Base-by-base conservation (phyloP, 2,797 vertebrate genomes). In the Pseudopleuronectes americanus region DNA sequence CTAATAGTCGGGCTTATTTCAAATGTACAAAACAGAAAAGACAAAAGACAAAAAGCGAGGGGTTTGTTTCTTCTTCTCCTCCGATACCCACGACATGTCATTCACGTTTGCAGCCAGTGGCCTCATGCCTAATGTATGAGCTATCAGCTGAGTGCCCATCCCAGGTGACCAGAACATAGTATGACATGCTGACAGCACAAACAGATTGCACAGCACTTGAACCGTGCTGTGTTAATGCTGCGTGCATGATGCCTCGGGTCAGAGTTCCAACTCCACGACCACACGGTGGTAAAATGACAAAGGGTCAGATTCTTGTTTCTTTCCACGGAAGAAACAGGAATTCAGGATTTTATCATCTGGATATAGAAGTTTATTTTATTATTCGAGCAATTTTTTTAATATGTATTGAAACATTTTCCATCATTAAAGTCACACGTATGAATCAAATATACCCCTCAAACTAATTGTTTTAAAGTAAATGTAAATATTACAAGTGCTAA, bases 51-150 rank as follows among this genome's bases (percentile, higher is more conserved):
- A 43, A 28, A 74, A 60, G 61, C 54, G 24, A 61, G 33, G 73
- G 62, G 21, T 63, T 51, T 54, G 63, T n/a, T 57, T 38, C 19
- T 57, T 38, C 19, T 52, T 45, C 48, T 12, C 54, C 54, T 57
- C 59, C 51, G 65, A 49, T 68, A 4, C 16, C 28, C 2, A 14
- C n/a, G 64, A 71, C 59, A 64, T 65, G 76, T 68, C 19, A 1
- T 24, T n/a, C 38, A 14, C 31, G 60, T 68, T 68, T 67, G 71
- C 77, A 72, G 71, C 41, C 62, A 7, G 71, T 6, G 2, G 48
- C 6, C 64, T 85, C 82, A 83, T 88, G 36, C 23, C 2, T 72
- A 68, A 84, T 85, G 67, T 61, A 87, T 76, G 64, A 88, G 74
- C 53, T 17, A 67, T 83, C 74, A 79, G 79, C 77, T 78, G 77